These are phyloP conservation scores for Eumerus sabulonum DNA, from an alignment of 2,888 invertebrate species.

Conservation along the genomic window DNA sequence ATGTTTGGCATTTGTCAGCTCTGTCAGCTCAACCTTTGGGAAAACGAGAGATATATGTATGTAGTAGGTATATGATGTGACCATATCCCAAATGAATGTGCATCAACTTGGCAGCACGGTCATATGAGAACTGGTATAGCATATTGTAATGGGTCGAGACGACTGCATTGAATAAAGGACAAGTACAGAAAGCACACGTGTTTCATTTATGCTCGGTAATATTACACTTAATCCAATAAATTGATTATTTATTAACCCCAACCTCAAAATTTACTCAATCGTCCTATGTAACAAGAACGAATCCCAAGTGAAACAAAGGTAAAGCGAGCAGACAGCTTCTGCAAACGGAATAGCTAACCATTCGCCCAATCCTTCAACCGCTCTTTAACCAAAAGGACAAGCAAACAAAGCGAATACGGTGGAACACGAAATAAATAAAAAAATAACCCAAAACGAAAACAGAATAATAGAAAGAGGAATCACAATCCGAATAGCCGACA, in stretches of 20 bases:
- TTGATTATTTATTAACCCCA: conserved; percentile 62
- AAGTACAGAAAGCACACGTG: too few species aligned
- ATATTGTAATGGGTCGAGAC: too few species aligned
- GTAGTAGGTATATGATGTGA: too few species aligned
- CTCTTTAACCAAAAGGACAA: neutral
- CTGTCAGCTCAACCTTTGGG: too few species aligned
- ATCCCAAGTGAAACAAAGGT: neutral
- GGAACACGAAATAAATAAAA: too few species aligned
- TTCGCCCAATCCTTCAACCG: conserved; percentile 29
- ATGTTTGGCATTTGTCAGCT: too few species aligned
- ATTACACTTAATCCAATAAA: conserved; percentile 31
- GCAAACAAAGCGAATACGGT: conserved; percentile 26
- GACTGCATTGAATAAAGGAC: too few species aligned
- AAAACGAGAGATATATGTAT: too few species aligned
- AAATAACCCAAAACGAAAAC: neutral
- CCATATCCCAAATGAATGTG: too few species aligned
- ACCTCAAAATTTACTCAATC: conserved; percentile 34
- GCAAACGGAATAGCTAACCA: conserved; percentile 64
- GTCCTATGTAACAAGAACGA: conserved; percentile 27
- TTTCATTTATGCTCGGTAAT: too few species aligned
- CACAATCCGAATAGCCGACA: conserved; percentile 62
- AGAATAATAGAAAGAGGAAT: conserved; percentile 17
- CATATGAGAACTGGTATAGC: too few species aligned
- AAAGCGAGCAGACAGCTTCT: conserved; percentile 19
- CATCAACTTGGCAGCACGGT: too few species aligned